These are phyloP conservation scores for Eurystomus gularis DNA, from an alignment of 2,113 vertebrate species.

Conservation along the genomic window DNA sequence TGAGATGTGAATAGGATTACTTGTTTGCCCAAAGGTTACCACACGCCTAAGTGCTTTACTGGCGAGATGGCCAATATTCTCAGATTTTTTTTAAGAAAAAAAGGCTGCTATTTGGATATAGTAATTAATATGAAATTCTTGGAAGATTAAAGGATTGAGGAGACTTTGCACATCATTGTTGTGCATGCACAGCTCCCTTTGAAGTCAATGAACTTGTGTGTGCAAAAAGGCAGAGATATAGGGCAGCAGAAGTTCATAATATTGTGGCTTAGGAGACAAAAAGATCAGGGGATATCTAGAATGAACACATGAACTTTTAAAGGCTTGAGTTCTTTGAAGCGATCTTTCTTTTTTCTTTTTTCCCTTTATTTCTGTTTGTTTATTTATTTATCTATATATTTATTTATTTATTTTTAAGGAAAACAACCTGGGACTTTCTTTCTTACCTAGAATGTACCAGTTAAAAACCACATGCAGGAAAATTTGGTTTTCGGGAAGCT, in stretches of 20 bases:
- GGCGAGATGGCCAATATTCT: neutral
- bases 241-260: neutral
- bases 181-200: neutral
- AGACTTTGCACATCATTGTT: slow-evolving; percentile 3
- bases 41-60: neutral
- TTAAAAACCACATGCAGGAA: neutral
- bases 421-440: neutral
- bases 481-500: neutral
- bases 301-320: neutral
- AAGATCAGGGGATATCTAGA: neutral
- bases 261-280: neutral
- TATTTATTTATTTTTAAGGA: neutral
- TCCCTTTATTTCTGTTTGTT: neutral
- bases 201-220: neutral
- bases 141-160: slow-evolving; percentile 30
- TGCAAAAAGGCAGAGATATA: neutral
- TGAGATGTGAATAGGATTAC: neutral
- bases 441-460: neutral
- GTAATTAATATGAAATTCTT: slow-evolving; percentile 36
- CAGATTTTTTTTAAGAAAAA: neutral
- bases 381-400: too few relatives aligned
- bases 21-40: neutral
- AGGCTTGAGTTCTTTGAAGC: neutral
- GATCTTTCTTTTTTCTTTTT: fast-evolving
- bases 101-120: neutral